Evolutionary conservation across 2,888 invertebrate genomes (phyloP).

Genomic region (Xylocampa areola): DNA sequence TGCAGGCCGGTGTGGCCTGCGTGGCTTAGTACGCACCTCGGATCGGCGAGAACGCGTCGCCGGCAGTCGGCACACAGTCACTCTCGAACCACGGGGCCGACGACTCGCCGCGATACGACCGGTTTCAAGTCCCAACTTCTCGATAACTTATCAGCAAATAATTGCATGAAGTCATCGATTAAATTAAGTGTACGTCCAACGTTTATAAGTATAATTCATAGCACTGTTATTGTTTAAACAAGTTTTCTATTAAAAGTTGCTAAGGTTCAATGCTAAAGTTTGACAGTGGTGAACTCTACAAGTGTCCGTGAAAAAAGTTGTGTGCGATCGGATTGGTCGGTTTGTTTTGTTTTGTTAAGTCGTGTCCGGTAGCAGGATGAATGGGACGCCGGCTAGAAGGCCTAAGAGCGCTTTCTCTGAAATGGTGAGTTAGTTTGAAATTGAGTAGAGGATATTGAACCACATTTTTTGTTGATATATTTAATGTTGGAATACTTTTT

Average conservation of each 20-base stretch:
- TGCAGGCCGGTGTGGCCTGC: conserved; percentile 71
- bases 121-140: conserved; percentile 60
- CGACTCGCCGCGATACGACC: conserved; percentile 70
- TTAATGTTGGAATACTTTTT: conserved; percentile 11
- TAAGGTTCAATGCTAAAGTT: conserved; percentile 70
- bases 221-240: conserved; percentile 28
- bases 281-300: conserved; percentile 80
- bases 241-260: conserved; percentile 42
- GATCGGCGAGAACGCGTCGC: conserved; percentile 48
- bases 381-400: conserved; percentile 85
- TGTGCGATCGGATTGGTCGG: conserved; percentile 77
- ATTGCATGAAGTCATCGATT: conserved; percentile 88
- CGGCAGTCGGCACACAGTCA: conserved; percentile 69
- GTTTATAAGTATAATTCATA: conserved; percentile 35
- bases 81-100: conserved; percentile 71
- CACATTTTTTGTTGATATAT: conserved; percentile 5
- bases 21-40: conserved; percentile 55
- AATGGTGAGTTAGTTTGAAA: conserved; percentile 74
- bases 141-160: conserved; percentile 87
- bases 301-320: conserved; percentile 86
- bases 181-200: conserved; percentile 73
- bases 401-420: conserved; percentile 87
- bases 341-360: conserved; percentile 74
- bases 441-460: conserved; percentile 6
- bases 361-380: conserved; percentile 79